phyloP scores from a whole-genome alignment of 2,888 invertebrate species.

The Anorthoa munda region DNA sequence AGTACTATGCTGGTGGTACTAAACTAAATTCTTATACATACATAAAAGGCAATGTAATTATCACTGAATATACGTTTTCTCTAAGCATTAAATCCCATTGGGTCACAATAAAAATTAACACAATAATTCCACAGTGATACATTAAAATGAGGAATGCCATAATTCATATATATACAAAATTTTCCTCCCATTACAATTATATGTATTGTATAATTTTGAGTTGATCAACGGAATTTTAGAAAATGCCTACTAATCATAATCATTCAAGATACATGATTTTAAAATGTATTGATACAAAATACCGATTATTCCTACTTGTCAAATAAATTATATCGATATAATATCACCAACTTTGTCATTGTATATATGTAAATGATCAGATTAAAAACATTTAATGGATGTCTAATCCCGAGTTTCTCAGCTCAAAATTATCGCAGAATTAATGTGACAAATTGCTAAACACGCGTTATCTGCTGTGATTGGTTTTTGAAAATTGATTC shows the following conservation, averaged over 20 bases:
- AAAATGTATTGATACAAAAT: conserved; percentile 45
- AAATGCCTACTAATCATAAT: conserved; percentile 1
- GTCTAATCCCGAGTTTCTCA: too few relatives aligned
- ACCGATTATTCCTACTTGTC: conserved; percentile 21
- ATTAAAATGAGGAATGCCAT: conserved; percentile 31
- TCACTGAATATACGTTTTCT: conserved; percentile 60
- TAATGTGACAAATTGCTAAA: too few relatives aligned
- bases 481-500: too few relatives aligned
- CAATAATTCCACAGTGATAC: conserved; percentile 22
- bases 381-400: conserved; percentile 17
- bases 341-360: conserved; percentile 26
- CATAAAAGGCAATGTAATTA: conserved; percentile 67
- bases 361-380: conserved; percentile 14
- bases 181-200: conserved; percentile 17
- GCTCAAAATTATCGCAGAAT: too few relatives aligned
- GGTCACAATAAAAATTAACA: conserved; percentile 41
- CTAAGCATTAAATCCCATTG: conserved; percentile 57
- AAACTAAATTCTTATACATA: conserved; percentile 59
- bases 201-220: conserved; percentile 9
- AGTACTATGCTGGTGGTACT: conserved; percentile 70
- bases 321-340: conserved; percentile 24
- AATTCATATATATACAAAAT: conserved; percentile 41
- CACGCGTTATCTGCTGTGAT: too few relatives aligned
- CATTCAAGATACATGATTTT: conserved; percentile 38
- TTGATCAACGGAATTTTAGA: conserved; percentile 27